Base-by-base conservation (phyloP, 2,113 vertebrate species). In the Poeciliopsis occidentalis region DNA sequence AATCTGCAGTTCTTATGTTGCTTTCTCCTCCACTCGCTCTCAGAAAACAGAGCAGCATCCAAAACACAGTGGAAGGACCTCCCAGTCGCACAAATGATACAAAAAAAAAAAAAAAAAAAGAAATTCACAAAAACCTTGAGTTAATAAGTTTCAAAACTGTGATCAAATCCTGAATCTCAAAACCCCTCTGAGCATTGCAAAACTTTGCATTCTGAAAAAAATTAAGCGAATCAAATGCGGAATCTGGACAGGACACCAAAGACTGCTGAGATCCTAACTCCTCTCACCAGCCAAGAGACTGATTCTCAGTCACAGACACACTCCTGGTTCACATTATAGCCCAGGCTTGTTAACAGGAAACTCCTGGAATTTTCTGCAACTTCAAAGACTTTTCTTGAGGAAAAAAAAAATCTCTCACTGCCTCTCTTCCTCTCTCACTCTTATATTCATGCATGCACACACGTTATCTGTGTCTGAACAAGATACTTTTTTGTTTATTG, bases 261-360 rank as follows among this genome's bases (percentile, higher is more conserved):
- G 65, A 22, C 61, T 68, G 60, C 30, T 6, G 27, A 27, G 80
- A 74, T 78, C 81, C 75, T 75, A 67, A 71, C 57, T 22, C 5
- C 32, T 74, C 82, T 77, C 57, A 32, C 57, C 76, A 67, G 61
- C 76, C 71, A 61, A 81, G 64, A 84, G 72, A 87, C 75, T 78
- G 86, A 85, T 39, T 78, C 32, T 19, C 26, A 26, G 72, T 68
- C 69, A 78, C 77, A 69, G 37, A 78, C 70, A 67, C 71, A 71
- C 71, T 87, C 71, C 92, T 94, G 94, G 80, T 92, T 95, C 85
- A 83, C 81, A 94, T 95, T 94, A 94, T 60, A 79, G 26, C 39
- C 76, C 13, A 54, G 80, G 72, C 76, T 85, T 47, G 82, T 90
- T 92, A 90, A 91, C 91, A 92, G 90, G 92, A 93, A 92, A 89